A percentile compares a stretch with the other conserved stretches of the same genome.
These are phyloP conservation scores for Rhinatrema bivittatum DNA, from an alignment of 2,797 vertebrate genomes.

Conservation along the genomic window DNA sequence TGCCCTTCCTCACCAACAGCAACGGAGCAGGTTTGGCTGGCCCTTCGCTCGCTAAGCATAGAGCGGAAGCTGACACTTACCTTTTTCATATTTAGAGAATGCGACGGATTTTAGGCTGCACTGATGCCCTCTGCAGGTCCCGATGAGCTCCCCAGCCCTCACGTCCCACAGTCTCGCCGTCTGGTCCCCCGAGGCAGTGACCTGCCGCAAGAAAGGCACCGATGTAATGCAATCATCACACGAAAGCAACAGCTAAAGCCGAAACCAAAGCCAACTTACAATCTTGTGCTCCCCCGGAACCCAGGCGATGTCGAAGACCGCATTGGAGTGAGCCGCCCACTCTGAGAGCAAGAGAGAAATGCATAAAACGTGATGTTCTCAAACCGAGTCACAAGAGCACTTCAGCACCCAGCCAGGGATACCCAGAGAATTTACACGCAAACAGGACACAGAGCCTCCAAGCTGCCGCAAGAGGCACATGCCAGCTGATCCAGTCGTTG, in stretches of 20 bases:
- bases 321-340: constrained; percentile 93
- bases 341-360: constrained; percentile 53
- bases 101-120: constrained; percentile 94
- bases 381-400: too few relatives aligned
- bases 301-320: constrained; percentile 95
- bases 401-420: too few relatives aligned
- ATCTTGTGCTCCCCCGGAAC: constrained; percentile 80
- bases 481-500: too few relatives aligned
- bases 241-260: neutral
- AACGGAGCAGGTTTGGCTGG: too few relatives aligned
- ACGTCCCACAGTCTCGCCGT: constrained; percentile 91
- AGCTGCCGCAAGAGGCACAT: too few relatives aligned
- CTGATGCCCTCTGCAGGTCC: constrained; percentile 88
- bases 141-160: constrained; percentile 73
- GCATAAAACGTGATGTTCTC: too few relatives aligned
- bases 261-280: constrained; percentile 55
- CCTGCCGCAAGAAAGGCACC: constrained; percentile 53
- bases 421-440: too few relatives aligned
- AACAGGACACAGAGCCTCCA: too few relatives aligned
- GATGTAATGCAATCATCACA: too few relatives aligned
- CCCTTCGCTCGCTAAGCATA: too few relatives aligned
- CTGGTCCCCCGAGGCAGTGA: constrained; percentile 92
- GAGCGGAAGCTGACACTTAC: constrained; percentile 41
- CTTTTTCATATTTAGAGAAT: constrained; percentile 82
- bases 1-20: too few relatives aligned